Conservation (phyloP, 2,888 invertebrate genomes). For the Chirona hameri region DNA sequence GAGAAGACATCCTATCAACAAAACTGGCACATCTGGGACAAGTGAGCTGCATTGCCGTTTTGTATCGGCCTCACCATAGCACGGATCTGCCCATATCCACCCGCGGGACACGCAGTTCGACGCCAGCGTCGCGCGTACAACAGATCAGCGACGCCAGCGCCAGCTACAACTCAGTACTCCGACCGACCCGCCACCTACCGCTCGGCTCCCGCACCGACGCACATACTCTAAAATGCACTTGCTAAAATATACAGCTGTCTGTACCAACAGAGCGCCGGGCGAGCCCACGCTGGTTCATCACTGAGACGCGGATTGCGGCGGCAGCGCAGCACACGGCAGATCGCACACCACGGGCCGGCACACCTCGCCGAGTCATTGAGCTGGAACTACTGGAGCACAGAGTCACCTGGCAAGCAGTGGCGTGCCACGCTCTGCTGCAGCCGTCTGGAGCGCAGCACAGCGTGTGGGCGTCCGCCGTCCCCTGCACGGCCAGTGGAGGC, state of each 20-base stretch:
- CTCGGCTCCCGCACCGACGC: background rate
- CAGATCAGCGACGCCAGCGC: background rate
- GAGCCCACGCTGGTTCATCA: too few relatives aligned
- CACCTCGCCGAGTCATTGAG: background rate
- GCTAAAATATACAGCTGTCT: background rate
- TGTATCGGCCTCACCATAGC: too few relatives aligned
- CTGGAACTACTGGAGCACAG: background rate
- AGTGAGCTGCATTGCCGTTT: too few relatives aligned
- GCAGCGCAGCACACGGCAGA: too few relatives aligned
- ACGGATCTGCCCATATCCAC: background rate
- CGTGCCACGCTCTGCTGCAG: background rate
- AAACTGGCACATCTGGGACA: too few relatives aligned
- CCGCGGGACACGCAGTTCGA: background rate
- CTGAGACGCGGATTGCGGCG: too few relatives aligned
- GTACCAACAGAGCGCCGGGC: background rate
- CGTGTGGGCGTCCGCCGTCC: background rate
- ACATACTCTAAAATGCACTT: background rate
- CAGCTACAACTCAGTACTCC: background rate
- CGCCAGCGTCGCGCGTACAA: background rate
- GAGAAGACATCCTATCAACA: too few relatives aligned
- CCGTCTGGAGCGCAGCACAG: too few relatives aligned
- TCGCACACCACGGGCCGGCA: too few relatives aligned
- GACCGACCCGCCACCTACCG: background rate
- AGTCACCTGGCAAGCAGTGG: background rate
- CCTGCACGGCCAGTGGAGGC: background rate